Percentiles rank a stretch among this genome's conserved stretches.
phyloP scores from a whole-genome alignment of 2,797 vertebrate species.

The Urophycis tenuis region DNA sequence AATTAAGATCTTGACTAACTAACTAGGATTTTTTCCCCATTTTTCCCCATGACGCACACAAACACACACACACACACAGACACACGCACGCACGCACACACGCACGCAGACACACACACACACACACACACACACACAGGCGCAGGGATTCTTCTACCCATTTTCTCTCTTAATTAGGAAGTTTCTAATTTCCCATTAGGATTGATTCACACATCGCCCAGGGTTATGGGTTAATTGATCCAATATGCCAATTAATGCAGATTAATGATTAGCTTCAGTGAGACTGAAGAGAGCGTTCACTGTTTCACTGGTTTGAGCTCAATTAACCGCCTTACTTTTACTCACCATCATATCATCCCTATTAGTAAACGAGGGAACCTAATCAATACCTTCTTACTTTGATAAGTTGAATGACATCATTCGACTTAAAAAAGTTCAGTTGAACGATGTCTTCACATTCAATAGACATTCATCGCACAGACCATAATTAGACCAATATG shows the following conservation, averaged over 20 bases:
- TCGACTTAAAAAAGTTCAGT: conserved; percentile 1
- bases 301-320: conserved; percentile 64
- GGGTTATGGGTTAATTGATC: conserved; percentile 63
- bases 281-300: conserved; percentile 35
- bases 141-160: conserved; percentile 1
- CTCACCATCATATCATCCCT: conserved; percentile 43
- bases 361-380: conserved; percentile 28
- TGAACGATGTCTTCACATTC: neutral
- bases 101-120: conserved; percentile 1
- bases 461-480: neutral
- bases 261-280: conserved; percentile 52
- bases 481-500: neutral
- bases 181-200: conserved; percentile 47
- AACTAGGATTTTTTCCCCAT: no score
- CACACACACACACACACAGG: conserved; percentile 1
- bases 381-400: conserved; percentile 17
- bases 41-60: no score
- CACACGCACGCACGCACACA: neutral
- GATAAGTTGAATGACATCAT: conserved; percentile 1
- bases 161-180: conserved; percentile 37
- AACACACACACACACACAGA: neutral
- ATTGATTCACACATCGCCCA: conserved; percentile 52
- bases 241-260: conserved; percentile 56
- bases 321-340: conserved; percentile 50
- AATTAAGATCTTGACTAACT: no score